Base-by-base conservation (phyloP, 2,888 invertebrate species). In the Idaea aversata region DNA sequence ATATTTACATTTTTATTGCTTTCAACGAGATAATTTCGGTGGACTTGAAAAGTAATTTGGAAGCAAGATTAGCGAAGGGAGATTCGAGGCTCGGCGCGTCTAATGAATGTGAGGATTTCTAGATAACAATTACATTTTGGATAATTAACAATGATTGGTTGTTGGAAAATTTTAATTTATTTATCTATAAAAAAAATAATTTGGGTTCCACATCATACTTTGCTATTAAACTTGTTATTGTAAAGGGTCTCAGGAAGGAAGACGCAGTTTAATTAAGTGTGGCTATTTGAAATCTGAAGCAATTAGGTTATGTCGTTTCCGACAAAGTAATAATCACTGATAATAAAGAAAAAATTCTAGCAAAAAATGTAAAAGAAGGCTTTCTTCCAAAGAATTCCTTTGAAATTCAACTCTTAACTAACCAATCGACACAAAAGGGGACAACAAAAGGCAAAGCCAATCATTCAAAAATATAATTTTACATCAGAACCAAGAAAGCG, bases 1-100 rank as follows among this genome's bases (percentile, higher is more conserved):
- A 47, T 47, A 47, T 47, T 47, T 47, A 47, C 47, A 47, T 47
- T 47, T 47, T 47, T 47, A 47, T 47, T 47, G 47, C 47, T 47
- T 47, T 47, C 47, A 47, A 47, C 47, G 47, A 47, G 47, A 47
- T 47, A 47, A 47, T 47, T 47, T 47, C 47, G 47, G 47, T 47
- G 47, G 47, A 47, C 47, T 47, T 47, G 47, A 47, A 47, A 47
- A 47, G 47, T 47, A 47, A 47, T 47, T 47, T 47, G 47, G 47
- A 47, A 47, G 47, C 47, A 13, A 13, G 47, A 47, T 47, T 47
- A 47, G 47, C 47, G 47, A 47, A 47, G 47, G 47, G 47, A 47
- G 47, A 47, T 47, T 47, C 13, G 7, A 13, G 47, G 47, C 10
- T 47, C 47, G 47, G 47, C 7, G 47, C 47, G 47, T 47, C 47